A percentile compares a stretch with the other conserved stretches of the same genome.
phyloP scores from a whole-genome alignment of 2,113 vertebrate species.

The Dermatemys mawii region DNA sequence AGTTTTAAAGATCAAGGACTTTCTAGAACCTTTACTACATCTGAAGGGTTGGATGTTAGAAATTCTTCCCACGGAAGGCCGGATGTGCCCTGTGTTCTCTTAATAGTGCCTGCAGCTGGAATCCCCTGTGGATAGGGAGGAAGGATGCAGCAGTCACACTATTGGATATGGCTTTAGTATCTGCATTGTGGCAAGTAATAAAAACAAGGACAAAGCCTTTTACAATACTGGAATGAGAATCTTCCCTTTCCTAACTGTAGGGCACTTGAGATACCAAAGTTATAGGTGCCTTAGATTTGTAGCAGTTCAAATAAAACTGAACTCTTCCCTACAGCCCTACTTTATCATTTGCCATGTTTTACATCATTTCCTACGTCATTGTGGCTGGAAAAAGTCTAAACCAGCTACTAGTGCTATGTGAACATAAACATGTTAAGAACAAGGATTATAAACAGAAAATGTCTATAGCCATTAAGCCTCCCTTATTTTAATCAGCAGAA shows the following conservation, averaged over 20 bases:
- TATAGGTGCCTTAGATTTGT: background rate
- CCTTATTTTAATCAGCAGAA: slow-evolving; percentile 45
- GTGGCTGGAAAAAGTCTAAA: slow-evolving; percentile 52
- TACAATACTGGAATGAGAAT: background rate
- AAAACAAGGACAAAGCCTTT: background rate
- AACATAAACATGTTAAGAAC: slow-evolving; percentile 47
- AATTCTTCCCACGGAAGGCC: background rate
- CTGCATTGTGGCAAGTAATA: background rate
- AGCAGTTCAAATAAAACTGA: slow-evolving; percentile 25
- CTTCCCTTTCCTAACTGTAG: background rate
- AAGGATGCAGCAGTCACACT: background rate
- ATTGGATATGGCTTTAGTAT: background rate
- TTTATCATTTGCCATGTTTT: slow-evolving; percentile 29
- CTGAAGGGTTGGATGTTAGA: background rate
- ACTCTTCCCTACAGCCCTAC: fast-evolving
- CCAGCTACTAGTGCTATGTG: background rate
- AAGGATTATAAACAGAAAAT: slow-evolving; percentile 55
- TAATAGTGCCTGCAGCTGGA: background rate
- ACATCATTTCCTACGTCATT: slow-evolving; percentile 51
- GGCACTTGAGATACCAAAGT: background rate
- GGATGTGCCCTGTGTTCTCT: background rate
- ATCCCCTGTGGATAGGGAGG: background rate
- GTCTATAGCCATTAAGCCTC: slow-evolving; percentile 12
- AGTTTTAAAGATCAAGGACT: background rate
- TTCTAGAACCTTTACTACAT: background rate